phyloP scores from a whole-genome alignment of 30 jellyfish, hydroid and myxozoan genomes.

The Cassiopea andromeda region DNA sequence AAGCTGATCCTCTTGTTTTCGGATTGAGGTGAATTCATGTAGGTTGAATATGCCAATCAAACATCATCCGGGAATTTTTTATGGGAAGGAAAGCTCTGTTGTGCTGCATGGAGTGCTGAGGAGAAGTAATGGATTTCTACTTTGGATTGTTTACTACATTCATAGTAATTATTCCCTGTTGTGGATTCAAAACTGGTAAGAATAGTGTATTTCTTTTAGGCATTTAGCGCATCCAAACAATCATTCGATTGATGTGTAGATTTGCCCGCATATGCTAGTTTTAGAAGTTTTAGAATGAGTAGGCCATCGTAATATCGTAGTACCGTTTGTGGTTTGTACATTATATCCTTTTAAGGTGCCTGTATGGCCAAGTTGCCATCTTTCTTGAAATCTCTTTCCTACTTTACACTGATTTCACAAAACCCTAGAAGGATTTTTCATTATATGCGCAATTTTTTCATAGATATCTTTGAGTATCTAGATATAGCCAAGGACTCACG shows the following conservation, averaged over 20 bases:
- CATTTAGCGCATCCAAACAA: background rate
- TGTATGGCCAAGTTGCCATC: too few species aligned
- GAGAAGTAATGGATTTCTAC: conserved; percentile 11
- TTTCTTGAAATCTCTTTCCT: too few species aligned
- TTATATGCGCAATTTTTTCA: too few species aligned
- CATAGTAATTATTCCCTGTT: conserved; percentile 4
- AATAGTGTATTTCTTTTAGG: background rate
- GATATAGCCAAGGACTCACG: too few species aligned
- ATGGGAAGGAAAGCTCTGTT: conserved; percentile 3
- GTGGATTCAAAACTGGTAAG: conserved; percentile 42
- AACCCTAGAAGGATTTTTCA: too few species aligned
- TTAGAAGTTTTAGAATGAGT: background rate
- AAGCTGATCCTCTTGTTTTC: background rate
- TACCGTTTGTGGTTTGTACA: background rate
- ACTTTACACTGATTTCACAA: too few species aligned
- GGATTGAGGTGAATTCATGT: background rate
- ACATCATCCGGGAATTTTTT: conserved; percentile 51
- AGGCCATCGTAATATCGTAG: background rate
- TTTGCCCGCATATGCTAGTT: background rate
- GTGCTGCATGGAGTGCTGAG: conserved; percentile 32
- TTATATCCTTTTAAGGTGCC: too few species aligned
- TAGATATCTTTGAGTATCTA: too few species aligned
- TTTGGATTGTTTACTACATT: conserved; percentile 4
- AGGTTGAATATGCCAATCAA: conserved; percentile 34
- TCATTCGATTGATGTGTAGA: background rate